These are phyloP conservation scores for Girardinus metallicus DNA, from an alignment of 2,797 vertebrate species.

Conservation along the genomic window DNA sequence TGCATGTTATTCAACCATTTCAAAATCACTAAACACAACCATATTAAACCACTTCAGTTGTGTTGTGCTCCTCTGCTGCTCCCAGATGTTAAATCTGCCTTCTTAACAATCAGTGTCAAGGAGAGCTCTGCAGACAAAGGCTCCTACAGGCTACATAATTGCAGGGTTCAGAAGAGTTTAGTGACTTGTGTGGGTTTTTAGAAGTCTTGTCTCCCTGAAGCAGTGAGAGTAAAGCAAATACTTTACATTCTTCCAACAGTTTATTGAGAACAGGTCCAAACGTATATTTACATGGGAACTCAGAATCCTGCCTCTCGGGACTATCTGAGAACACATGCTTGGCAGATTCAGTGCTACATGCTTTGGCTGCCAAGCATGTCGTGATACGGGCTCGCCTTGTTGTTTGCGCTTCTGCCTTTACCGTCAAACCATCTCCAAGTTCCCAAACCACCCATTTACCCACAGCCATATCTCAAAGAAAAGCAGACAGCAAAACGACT, in stretches of 20 bases:
- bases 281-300: slow-evolving; percentile 54
- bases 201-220: slow-evolving; percentile 48
- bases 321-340: slow-evolving; percentile 38
- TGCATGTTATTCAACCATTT: background rate
- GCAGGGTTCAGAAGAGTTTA: slow-evolving; percentile 39
- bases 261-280: slow-evolving; percentile 67
- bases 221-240: slow-evolving; percentile 56
- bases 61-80: slow-evolving; percentile 12
- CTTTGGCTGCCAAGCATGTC: slow-evolving; percentile 33
- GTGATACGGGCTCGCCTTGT: slow-evolving; percentile 9
- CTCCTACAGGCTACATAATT: slow-evolving; percentile 49
- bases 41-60: background rate
- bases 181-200: slow-evolving; percentile 44
- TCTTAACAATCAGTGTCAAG: slow-evolving; percentile 12
- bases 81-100: slow-evolving; percentile 16
- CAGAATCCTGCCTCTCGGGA: slow-evolving; percentile 10
- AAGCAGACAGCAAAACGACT: background rate
- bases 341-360: background rate
- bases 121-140: slow-evolving; percentile 41
- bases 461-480: background rate
- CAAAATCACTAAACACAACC: background rate
- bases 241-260: slow-evolving; percentile 53
- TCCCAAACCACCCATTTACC: background rate
- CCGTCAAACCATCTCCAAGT: background rate
- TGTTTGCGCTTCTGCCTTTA: background rate